These are phyloP conservation scores for Vanessa tameamea DNA, from an alignment of 1,140 invertebrate species.

Conservation along the genomic window DNA sequence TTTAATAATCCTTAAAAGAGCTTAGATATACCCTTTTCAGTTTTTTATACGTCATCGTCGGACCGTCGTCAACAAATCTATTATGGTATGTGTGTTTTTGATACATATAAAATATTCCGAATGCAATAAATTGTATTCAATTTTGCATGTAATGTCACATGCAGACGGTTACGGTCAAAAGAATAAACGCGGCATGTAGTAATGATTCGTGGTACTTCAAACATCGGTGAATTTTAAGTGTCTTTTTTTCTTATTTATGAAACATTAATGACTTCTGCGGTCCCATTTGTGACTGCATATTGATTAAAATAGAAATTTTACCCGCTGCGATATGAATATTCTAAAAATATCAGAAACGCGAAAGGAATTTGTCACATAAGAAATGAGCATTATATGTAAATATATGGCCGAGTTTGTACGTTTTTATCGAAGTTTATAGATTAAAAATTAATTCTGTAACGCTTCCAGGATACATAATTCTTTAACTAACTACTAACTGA, in stretches of 20 bases:
- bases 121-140: neutral
- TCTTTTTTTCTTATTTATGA: neutral
- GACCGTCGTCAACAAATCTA: neutral
- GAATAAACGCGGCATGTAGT: slow-evolving; percentile 1
- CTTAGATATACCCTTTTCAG: neutral
- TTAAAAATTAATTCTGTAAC: neutral
- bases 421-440: neutral
- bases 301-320: slow-evolving; percentile 7
- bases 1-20: slow-evolving; percentile 8
- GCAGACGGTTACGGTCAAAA: neutral
- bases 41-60: neutral
- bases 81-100: neutral
- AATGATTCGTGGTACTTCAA: neutral
- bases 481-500: neutral
- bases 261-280: neutral
- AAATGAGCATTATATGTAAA: slow-evolving; percentile 4
- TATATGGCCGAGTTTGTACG: neutral
- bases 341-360: neutral
- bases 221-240: slow-evolving; percentile 8
- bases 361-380: slow-evolving; percentile 6
- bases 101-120: slow-evolving; percentile 3
- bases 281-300: slow-evolving; percentile 4
- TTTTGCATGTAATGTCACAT: neutral
- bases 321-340: slow-evolving; percentile 7
- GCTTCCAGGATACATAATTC: neutral